phyloP scores from a whole-genome alignment of 2,797 vertebrate genomes.

The Bradypodion pumilum region DNA sequence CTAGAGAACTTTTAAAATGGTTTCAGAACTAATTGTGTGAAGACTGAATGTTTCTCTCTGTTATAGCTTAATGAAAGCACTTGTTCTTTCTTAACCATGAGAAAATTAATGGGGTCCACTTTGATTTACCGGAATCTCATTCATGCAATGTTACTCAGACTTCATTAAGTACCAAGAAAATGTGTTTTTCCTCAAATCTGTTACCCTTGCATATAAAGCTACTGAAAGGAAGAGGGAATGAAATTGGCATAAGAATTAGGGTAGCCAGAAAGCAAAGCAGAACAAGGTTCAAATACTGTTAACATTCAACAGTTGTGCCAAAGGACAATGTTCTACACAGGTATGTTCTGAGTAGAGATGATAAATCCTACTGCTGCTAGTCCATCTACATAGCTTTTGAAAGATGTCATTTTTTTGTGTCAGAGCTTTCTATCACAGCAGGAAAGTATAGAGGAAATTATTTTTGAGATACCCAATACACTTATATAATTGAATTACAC shows the following conservation, averaged over 20 bases:
- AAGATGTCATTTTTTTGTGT: neutral
- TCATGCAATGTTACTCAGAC: slow-evolving; percentile 45
- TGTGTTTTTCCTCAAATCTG: slow-evolving; percentile 39
- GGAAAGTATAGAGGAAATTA: neutral
- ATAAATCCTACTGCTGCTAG: neutral
- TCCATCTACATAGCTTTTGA: neutral
- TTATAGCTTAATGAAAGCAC: slow-evolving; percentile 54
- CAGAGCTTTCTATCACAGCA: neutral
- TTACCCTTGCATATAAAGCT: neutral
- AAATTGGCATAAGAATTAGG: neutral
- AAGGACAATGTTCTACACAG: neutral
- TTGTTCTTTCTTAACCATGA: slow-evolving; percentile 52
- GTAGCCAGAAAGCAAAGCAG: neutral
- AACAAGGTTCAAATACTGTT: neutral
- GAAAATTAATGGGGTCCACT: slow-evolving; percentile 35
- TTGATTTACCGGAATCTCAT: slow-evolving; percentile 49
- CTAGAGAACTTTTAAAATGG: slow-evolving; percentile 59
- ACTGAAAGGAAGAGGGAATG: slow-evolving; percentile 35
- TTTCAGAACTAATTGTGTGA: slow-evolving; percentile 65
- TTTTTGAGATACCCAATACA: too few relatives aligned
- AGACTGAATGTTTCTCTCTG: slow-evolving; percentile 52
- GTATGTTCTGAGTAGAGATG: neutral
- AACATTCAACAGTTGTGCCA: neutral
- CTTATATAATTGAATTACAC: neutral
- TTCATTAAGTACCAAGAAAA: slow-evolving; percentile 41